These are phyloP conservation scores for Thripadectes ignobilis DNA, from an alignment of 2,797 vertebrate genomes.

Conservation along the genomic window DNA sequence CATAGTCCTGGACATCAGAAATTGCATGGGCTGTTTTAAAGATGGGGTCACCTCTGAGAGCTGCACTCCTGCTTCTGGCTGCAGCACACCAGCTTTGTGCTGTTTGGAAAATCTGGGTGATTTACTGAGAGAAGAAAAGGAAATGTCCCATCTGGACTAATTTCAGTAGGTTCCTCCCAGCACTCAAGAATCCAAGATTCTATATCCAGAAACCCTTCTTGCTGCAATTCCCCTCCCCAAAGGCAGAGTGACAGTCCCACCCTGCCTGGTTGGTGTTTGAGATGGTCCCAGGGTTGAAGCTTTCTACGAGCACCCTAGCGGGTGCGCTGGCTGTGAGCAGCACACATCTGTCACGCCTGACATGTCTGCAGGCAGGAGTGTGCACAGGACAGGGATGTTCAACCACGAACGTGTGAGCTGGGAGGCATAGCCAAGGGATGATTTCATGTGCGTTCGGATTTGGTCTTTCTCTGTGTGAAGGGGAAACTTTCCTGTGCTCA, in stretches of 20 bases:
- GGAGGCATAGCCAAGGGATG: not conserved
- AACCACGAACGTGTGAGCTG: rapidly evolving
- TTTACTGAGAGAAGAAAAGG: constrained; percentile 3
- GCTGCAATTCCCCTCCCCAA: not conserved
- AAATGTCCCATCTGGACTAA: not conserved
- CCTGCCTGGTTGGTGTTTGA: rapidly evolving
- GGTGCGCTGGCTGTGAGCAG: not conserved
- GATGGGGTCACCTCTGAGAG: not conserved
- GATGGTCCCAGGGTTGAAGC: not conserved
- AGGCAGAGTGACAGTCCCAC: not conserved
- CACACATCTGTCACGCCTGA: not conserved
- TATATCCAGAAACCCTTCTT: not conserved
- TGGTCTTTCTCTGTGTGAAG: not conserved
- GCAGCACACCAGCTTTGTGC: not conserved
- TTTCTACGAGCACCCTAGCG: not conserved
- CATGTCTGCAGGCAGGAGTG: rapidly evolving
- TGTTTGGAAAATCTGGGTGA: not conserved
- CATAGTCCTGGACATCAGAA: not conserved
- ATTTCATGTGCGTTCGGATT: not conserved
- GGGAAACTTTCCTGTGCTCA: not conserved
- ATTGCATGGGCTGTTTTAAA: not conserved
- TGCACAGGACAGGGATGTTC: not conserved
- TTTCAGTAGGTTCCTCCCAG: not conserved
- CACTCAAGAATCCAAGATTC: not conserved
- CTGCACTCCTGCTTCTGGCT: not conserved